Conservation (phyloP, 2,797 vertebrate genomes). For the Glyptemys insculpta region DNA sequence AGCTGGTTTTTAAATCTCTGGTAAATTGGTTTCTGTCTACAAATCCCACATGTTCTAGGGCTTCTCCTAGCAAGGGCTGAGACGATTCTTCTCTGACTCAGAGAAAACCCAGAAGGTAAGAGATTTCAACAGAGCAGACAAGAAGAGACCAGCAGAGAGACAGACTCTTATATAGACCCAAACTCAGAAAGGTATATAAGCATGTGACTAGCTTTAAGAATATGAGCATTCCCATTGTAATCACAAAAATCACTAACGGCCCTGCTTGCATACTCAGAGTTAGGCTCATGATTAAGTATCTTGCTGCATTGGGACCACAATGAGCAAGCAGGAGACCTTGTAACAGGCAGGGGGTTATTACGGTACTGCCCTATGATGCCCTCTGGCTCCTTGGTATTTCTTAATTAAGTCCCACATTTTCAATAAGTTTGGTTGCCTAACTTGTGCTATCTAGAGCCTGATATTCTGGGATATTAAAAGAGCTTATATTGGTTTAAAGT, state of each 20-base stretch:
- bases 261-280: constrained; percentile 2
- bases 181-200: constrained; percentile 62
- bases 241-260: constrained; percentile 55
- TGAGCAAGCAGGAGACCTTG: neutral
- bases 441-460: neutral
- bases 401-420: fast-evolving
- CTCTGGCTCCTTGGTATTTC: neutral
- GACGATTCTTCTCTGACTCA: neutral
- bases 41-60: neutral
- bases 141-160: constrained; percentile 46
- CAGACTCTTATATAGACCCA: constrained; percentile 57
- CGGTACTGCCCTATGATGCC: neutral
- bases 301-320: constrained; percentile 52
- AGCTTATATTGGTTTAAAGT: neutral
- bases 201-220: constrained; percentile 59
- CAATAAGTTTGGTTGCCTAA: neutral
- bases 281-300: constrained; percentile 63
- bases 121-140: constrained; percentile 58
- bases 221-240: constrained; percentile 31
- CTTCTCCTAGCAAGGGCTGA: constrained; percentile 58
- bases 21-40: neutral
- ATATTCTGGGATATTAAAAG: neutral
- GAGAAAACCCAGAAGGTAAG: neutral
- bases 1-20: neutral
- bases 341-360: neutral